Evolutionary conservation across 2,888 invertebrate species (phyloP), one percentile per base, ranked within the genome.

Genomic region (Crematogaster levior): DNA sequence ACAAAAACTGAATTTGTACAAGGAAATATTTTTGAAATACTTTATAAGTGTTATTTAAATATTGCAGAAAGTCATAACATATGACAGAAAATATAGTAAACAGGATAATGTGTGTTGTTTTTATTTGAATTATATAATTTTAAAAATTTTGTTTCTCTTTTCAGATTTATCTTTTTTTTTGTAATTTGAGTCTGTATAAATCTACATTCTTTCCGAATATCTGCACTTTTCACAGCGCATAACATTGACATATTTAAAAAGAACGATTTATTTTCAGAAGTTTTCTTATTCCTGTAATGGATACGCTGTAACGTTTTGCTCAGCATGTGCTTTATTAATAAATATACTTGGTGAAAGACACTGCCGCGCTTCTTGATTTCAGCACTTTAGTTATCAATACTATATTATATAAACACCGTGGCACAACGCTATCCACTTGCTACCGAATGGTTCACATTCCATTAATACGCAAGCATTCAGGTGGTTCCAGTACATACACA

Each of bases 391-490:
- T 61, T 34, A 43, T 43, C 18, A 68, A 56, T 56, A 7, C 7
- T 43, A 24, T 43, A 24, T 56, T 21, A 56, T 40, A 43, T 66
- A 79, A 79, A 79, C 75, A 65, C 27, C 30, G 24, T 18, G 68
- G 12, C 18, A 43, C 7, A 63, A n/a, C 34, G 18, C 53, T 79
- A 43, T 18, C 43, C 21, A 56, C 68, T 74, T 43, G 77, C 37
- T 68, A 34, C 24, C 56, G 34, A 79, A 68, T 79, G 68, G 56
- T 56, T 79, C 68, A 56, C 68, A 79, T 79, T 79, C 77, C 77
- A 56, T 68, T 79, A 79, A 68, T 79, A 68, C 77, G 77, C 77
- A 79, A 68, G 77, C 77, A 79, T 79, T 79, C 77, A 68, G 68
- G 77, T 79, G 77, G 68, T 68, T 56, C 68, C 56, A 43, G 77